Conservation (phyloP, 92 coral and sea anemone species). For the Hydrozoanthus gracilis region DNA sequence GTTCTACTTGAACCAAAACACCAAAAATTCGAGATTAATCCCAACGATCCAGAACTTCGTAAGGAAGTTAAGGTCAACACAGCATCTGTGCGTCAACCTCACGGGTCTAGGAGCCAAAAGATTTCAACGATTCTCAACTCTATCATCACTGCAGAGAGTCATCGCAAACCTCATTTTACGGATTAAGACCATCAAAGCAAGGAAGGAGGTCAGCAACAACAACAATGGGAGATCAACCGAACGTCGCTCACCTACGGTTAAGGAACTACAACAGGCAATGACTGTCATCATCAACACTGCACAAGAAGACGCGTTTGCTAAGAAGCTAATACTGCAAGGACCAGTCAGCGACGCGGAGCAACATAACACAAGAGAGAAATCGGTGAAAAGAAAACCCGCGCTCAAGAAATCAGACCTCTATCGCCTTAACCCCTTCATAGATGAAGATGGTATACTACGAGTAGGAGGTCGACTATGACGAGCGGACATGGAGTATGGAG, state of each 20-base stretch:
- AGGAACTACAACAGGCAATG: constrained; percentile 24
- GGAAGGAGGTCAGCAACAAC: too few relatives aligned
- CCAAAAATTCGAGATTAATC: constrained; percentile 17
- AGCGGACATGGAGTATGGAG: constrained; percentile 36
- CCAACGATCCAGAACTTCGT: constrained; percentile 56
- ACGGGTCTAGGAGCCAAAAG: constrained; percentile 33
- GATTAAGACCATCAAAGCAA: neutral
- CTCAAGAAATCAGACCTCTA: constrained; percentile 1
- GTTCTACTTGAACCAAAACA: neutral
- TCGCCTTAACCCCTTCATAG: constrained; percentile 9
- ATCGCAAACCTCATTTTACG: constrained; percentile 1
- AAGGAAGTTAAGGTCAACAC: constrained; percentile 31
- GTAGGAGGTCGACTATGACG: constrained; percentile 50
- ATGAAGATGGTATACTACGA: constrained; percentile 33
- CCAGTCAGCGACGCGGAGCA: neutral
- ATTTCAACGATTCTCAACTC: constrained; percentile 30
- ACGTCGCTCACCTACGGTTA: neutral
- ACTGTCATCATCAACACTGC: neutral
- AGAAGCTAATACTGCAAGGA: neutral
- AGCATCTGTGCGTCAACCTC: neutral
- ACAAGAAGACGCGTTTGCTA: constrained; percentile 4
- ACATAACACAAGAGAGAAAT: neutral
- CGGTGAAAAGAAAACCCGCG: neutral
- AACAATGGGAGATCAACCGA: too few relatives aligned
- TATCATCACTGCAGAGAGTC: neutral